Base-by-base conservation (phyloP, 1,140 invertebrate genomes). In the Babylonia areolata region DNA sequence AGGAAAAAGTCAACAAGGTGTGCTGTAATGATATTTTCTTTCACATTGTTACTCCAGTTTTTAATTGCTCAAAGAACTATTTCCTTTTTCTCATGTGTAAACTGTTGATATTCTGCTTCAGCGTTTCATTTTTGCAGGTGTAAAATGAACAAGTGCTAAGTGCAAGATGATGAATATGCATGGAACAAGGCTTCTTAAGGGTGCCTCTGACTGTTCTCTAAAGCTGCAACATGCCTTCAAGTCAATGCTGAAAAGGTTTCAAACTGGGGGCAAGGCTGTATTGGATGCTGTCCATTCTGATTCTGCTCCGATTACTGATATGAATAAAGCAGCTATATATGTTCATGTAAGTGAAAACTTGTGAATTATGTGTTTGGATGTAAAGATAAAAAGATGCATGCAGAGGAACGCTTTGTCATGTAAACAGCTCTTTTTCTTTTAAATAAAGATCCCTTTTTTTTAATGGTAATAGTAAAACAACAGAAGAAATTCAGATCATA, bases 311-410 rank as follows among this genome's bases (percentile, higher is more conserved):
- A 58, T 75, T 28, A 20, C 28, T 73, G 69, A 84, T 33, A 46
- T n/a, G 1, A 33, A 75, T 3, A 85, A 37, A 28, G 85, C 87
- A 73, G 75, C 87, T 46, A 42, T 88, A 33, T 88, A 88, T 81
- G 75, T 88, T 75, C 87, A 88, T 88, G 87, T 88, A 37, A 84
- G 87, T 88, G 54, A 54, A 46, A 20, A 79, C 35, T 31, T n/a
- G 35, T 40, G 35, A 46, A 23, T n/a, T 37, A n/a, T 15, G 6
- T 78, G 35, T 80, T 12, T 11, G 33, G 39, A 28, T 40, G 78
- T 46, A 12, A 12, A 17, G 37, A 11, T 40, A 80, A 42, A 23
- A 46, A 23, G n/a, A n/a, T n/a, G n/a, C n/a, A n/a, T n/a, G n/a
- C n/a, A n/a, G n/a, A n/a, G n/a, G n/a, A n/a, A n/a, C n/a, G n/a